A percentile compares a stretch with the other conserved stretches of the same genome.
Evolutionary conservation across 2,797 vertebrate genomes (phyloP).

Genomic region (Parauchenoglanis ngamensis): DNA sequence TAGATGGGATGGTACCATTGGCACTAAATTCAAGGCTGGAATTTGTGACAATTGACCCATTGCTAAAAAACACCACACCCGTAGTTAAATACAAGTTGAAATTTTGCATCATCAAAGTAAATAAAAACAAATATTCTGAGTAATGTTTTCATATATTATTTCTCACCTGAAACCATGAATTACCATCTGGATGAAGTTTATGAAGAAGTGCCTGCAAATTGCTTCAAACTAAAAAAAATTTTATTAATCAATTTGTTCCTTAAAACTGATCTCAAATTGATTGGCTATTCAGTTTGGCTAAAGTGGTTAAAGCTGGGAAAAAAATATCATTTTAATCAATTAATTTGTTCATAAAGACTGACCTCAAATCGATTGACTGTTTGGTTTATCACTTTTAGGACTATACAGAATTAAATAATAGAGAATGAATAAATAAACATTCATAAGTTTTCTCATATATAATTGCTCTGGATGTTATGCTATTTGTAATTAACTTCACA

Average conservation of each 20-base stretch:
- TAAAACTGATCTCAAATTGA: background rate
- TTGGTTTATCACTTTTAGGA: background rate
- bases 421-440: background rate
- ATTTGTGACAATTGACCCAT: background rate
- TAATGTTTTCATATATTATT: background rate
- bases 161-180: background rate
- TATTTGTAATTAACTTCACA: background rate
- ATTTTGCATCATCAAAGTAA: background rate
- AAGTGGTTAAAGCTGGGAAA: background rate
- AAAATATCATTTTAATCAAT: background rate
- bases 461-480: background rate
- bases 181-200: background rate
- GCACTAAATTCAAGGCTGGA: background rate
- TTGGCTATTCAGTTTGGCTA: background rate
- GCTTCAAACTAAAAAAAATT: background rate
- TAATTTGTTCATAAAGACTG: background rate
- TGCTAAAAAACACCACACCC: background rate
- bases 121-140: background rate
- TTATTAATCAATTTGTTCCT: no score
- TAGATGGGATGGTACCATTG: background rate
- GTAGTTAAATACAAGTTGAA: background rate
- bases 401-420: background rate
- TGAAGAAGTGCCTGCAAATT: background rate
- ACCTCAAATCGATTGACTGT: background rate
- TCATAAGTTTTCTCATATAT: background rate